Evolutionary conservation across 2,113 vertebrate species (phyloP), one percentile per base, ranked within the genome.

Genomic region (Hoplias malabaricus): DNA sequence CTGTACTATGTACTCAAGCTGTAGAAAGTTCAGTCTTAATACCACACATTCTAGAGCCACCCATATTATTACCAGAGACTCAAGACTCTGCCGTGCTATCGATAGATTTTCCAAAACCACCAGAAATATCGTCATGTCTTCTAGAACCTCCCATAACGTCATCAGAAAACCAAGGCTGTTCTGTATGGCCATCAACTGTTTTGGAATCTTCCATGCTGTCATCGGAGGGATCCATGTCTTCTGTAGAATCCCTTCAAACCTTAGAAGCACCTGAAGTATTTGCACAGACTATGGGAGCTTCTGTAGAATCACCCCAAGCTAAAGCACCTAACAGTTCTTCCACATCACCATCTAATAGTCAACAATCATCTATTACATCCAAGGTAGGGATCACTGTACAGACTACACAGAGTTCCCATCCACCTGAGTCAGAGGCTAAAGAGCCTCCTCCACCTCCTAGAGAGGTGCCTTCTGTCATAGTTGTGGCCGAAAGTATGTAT

Each of bases 401-500:
- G 33, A 62, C 63, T 46, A 21, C 54, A 34, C 34, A 75, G 23
- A 57, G 42, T 71, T 46, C 68, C 40, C 54, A 54, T 23, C 7
- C 69, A 25, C 63, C 69, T 33, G 4, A 29, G 25, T 75, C 76
- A 69, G 86, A 84, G 68, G 69, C 81, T 79, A 83, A 53, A 27
- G 66, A 16, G 5, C 2, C 67, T 46, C 56, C 61, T n/a, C 75
- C 38, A 34, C 66, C 79, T 40, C 80, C 78, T 6, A 83, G 46
- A 73, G 88, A 75, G 0, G 84, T 91, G 79, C 89, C 90, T 19
- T 82, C 76, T 4, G 88, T 93, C 1, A 84, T 92, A 1, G 93
- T 99, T 68, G 84, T 96, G 46, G 97, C 95, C 0, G 97, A 99
- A 89, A 98, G 96, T 83, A 96, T 98, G 96, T 99, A 97, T 0